Conservation (phyloP, 2,797 vertebrate genomes). For the Mustela erminea region DNA sequence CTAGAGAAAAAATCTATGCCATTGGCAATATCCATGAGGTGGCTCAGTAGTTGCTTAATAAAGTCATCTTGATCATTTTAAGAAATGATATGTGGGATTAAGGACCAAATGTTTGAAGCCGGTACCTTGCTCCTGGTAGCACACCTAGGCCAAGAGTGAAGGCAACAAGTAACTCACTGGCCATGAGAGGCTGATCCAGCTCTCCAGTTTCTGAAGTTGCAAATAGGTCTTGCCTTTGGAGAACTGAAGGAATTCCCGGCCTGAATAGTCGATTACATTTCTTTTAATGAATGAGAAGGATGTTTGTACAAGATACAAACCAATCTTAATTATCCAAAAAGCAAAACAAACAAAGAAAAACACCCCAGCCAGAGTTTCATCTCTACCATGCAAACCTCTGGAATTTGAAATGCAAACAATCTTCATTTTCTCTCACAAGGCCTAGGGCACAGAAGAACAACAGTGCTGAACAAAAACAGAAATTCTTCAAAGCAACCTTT, state of each 20-base stretch:
- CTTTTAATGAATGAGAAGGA: conserved; percentile 59
- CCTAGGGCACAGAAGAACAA: background rate
- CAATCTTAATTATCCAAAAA: conserved; percentile 30
- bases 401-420: conserved; percentile 62
- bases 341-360: background rate
- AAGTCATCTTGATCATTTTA: conserved; percentile 17
- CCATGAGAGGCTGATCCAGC: background rate
- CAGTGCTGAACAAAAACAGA: background rate
- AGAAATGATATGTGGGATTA: background rate
- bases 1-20: background rate
- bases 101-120: background rate
- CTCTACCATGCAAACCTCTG: background rate
- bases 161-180: background rate
- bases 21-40: background rate
- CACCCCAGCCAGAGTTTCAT: background rate
- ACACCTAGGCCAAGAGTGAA: background rate
- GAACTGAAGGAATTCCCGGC: background rate
- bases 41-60: background rate
- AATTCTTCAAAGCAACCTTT: background rate
- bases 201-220: background rate
- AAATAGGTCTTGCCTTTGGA: background rate
- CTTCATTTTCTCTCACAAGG: background rate
- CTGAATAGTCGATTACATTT: background rate
- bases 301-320: conserved; percentile 56
- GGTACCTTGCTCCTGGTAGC: background rate